Base-by-base conservation (phyloP, 2,797 vertebrate genomes). In the Alcedo atthis region DNA sequence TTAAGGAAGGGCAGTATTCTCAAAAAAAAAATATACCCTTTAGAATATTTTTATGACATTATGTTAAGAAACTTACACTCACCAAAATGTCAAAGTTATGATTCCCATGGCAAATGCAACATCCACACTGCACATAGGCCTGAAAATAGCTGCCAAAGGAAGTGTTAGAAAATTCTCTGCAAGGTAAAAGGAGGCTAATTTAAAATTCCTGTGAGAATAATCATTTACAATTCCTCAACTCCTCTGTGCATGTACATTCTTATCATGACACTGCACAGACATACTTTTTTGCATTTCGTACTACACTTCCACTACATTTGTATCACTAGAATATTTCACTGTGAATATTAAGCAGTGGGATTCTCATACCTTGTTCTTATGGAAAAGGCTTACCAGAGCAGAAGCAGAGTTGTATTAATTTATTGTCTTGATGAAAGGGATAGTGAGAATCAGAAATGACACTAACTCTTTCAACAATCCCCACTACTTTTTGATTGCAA, bases 391-490 rank as follows among this genome's bases (percentile, higher is more conserved):
- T 78, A 85, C 49, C 43, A 84, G 85, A 85, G 87, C 68, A 87
- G 55, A 94, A 95, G 64, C 76, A 55, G 68, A 88, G 80, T 42
- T 16, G 2, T 82, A 94, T 83, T 95, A 90, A 93, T 92, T 87
- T 92, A 91, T 61, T 91, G 76, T 84, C 87, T 80, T 77, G 83
- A 89, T 95, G 92, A 93, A 93, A 80, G 9, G 81, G 33, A 61
- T 62, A 71, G 58, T 17, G 51, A 74, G 79, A 94, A 92, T 91
- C 93, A 92, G 58, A 93, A 87, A 54, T 88, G 91, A 96, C 85
- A 88, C 51, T 74, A 90, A 81, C 93, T 83, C 78, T 53, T 83
- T 75, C 84, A 64, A 67, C 90, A 91, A 93, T 87, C 73, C 77
- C 76, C 1, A 0, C 76, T 87, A 67, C 51, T 67, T 95, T 95